Evolutionary conservation across 2,113 vertebrate species (phyloP).

Genomic region (Micromys minutus): DNA sequence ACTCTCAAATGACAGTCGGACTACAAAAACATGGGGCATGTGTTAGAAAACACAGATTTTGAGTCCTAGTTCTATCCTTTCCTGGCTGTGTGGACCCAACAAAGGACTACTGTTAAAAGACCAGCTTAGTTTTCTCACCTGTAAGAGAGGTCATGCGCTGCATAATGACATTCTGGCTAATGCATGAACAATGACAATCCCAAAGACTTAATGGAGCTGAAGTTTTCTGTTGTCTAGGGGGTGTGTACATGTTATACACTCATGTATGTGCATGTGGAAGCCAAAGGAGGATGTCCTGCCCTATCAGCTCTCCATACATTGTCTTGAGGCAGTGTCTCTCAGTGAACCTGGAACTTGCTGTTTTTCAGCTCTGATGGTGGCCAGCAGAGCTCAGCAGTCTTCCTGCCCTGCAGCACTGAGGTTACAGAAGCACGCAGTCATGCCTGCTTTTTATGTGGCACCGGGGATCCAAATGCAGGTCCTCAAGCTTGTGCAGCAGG

Average conservation of each 20-base stretch:
- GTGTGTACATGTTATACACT: neutral
- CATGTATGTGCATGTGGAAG: neutral
- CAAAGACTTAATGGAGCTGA: neutral
- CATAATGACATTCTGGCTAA: neutral
- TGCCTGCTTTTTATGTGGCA: neutral
- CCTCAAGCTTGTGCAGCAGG: neutral
- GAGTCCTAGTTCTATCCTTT: neutral
- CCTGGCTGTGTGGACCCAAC: neutral
- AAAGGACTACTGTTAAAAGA: conserved; percentile 39
- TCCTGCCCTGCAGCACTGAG: neutral
- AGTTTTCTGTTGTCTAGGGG: neutral
- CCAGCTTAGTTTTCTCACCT: conserved; percentile 31
- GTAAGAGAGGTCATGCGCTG: neutral
- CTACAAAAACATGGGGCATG: neutral
- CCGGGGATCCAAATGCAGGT: neutral
- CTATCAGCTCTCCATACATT: too few relatives aligned
- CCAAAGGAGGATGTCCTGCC: neutral
- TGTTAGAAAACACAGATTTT: neutral
- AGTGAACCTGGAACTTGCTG: neutral
- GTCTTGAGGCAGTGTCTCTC: neutral
- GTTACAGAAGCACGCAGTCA: neutral
- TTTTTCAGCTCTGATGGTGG: neutral
- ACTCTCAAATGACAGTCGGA: neutral
- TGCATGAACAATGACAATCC: neutral
- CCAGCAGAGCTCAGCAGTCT: neutral